A percentile compares a stretch with the other conserved stretches of the same genome.
phyloP scores from a whole-genome alignment of 1,140 invertebrate genomes.

The Polypedilum vanderplanki region DNA sequence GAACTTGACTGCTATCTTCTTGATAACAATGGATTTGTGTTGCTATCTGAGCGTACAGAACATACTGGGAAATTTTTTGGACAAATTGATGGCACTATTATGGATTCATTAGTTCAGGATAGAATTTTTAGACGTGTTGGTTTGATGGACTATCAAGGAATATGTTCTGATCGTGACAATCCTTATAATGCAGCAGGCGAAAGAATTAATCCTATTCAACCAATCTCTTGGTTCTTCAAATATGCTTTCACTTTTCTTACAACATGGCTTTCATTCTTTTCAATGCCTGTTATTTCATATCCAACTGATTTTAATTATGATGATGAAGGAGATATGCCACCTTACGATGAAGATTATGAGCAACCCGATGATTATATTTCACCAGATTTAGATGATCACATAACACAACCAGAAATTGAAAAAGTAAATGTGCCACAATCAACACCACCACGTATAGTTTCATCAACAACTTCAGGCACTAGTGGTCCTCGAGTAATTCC shows the following conservation, averaged over 20 bases:
- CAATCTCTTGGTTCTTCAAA: slow-evolving; percentile 39
- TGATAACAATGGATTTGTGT: slow-evolving; percentile 90
- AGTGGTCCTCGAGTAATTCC: slow-evolving; percentile 44
- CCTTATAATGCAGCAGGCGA: slow-evolving; percentile 54
- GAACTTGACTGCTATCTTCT: slow-evolving; percentile 85
- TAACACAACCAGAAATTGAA: slow-evolving; percentile 40
- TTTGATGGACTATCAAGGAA: slow-evolving; percentile 82
- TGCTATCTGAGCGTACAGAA: slow-evolving; percentile 74
- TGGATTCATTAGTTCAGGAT: slow-evolving; percentile 86
- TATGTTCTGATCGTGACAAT: slow-evolving; percentile 69
- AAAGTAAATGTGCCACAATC: slow-evolving; percentile 43
- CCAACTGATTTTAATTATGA: slow-evolving; percentile 31
- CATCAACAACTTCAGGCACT: slow-evolving; percentile 40
- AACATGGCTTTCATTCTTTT: slow-evolving; percentile 40
- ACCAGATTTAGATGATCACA: slow-evolving; percentile 37
- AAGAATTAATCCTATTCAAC: slow-evolving; percentile 35
- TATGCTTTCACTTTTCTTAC: slow-evolving; percentile 39
- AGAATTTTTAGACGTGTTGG: slow-evolving; percentile 80
- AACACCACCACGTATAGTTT: slow-evolving; percentile 38
- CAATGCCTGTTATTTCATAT: slow-evolving; percentile 38
- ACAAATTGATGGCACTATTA: slow-evolving; percentile 89
- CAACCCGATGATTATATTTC: slow-evolving; percentile 41
- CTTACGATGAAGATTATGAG: slow-evolving; percentile 39
- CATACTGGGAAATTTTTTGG: slow-evolving; percentile 86
- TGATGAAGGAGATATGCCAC: slow-evolving; percentile 35